Conservation (phyloP, 2,797 vertebrate genomes). For the Tokudaia muenninki region DNA sequence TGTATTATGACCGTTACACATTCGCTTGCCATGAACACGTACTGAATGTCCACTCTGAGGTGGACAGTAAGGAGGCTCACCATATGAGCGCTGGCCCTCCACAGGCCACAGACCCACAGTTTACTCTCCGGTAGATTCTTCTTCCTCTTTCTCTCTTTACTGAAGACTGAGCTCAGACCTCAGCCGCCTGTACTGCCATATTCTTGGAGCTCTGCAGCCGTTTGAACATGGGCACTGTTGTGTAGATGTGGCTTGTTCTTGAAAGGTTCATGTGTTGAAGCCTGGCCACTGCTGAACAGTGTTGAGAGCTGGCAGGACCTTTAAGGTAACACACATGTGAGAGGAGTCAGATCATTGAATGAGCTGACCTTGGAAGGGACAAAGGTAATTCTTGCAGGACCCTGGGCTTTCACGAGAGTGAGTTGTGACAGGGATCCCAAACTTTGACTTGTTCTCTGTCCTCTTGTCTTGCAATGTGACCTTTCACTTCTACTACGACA, state of each 20-base stretch:
- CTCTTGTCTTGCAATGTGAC: background rate
- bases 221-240: background rate
- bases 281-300: background rate
- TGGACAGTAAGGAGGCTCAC: background rate
- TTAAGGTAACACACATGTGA: background rate
- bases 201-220: background rate
- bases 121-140: background rate
- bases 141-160: background rate
- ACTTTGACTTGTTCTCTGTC: background rate
- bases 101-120: background rate
- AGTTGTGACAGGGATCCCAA: background rate
- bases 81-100: background rate
- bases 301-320: background rate
- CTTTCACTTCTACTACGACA: background rate
- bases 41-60: background rate
- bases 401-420: background rate
- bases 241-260: background rate
- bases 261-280: background rate
- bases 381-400: background rate
- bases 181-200: background rate
- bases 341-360: background rate
- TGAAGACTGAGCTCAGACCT: background rate
- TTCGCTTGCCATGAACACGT: fast-evolving
- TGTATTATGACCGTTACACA: background rate
- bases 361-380: background rate